Base-by-base conservation (phyloP, 1,140 invertebrate genomes). In the Mercenaria mercenaria region DNA sequence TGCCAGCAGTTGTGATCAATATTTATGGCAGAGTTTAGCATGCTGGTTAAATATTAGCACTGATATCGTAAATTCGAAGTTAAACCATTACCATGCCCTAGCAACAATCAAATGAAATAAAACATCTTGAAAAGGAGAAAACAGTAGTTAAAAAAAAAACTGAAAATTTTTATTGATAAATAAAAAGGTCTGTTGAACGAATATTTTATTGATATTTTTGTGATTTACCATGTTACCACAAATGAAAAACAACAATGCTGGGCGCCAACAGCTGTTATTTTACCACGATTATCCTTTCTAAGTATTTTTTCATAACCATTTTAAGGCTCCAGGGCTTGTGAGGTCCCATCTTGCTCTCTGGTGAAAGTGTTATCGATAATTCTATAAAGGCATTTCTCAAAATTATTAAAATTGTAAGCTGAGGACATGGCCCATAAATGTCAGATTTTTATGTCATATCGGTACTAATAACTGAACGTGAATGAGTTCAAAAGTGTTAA, bases 351-450 rank as follows among this genome's bases (percentile, higher is more conserved):
- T 29, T 26, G 26, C 59, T 64, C n/a, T 29, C 20, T 11, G 26
- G 23, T 29, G n/a, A 64, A 64, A 29, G 15, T 26, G 20, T 29
- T 8, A 64, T 29, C 29, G 26, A 64, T 64, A 29, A 29, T 26
- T 64, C 52, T 26, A 64, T 29, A 29, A n/a, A 64, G 29, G 3
- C 52, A 6, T 3, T 4, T 56, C 20, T 64, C 4, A 11, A n/a
- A 39, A 72, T 18, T 72, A 23, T 72, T 72, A 72, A 72, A 72
- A 72, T 72, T 37, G 32, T 72, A 20, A 72, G 32, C 67, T 11
- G 32, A 13, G 26, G 2, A 18, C 15, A 4, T 18, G 29, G 67
- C 10, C 15, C 32, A 41, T 72, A 72, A 72, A 72, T 72, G 67
- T 72, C 67, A 72, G 39, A 72, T 29, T 72, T 72, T 72, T 72